Conservation (phyloP, 2,888 invertebrate species). For the Hyposoter dolosus region DNA sequence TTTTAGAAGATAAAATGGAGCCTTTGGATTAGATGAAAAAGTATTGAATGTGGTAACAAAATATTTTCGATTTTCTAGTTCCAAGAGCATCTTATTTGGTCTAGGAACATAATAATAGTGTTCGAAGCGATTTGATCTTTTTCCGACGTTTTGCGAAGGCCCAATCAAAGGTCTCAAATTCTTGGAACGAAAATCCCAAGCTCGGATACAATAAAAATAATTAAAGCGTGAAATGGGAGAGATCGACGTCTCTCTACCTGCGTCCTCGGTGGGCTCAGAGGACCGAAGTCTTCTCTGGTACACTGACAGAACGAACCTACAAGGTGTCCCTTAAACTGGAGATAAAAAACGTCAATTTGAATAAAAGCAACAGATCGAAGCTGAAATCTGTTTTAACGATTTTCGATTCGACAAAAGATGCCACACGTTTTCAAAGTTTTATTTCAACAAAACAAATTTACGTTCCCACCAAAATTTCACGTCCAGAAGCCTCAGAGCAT, state of each 20-base stretch:
- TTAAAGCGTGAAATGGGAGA: conserved; percentile 29
- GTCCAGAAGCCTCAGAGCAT: not conserved
- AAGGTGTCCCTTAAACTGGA: not conserved
- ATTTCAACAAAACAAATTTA: not conserved
- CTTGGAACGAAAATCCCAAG: conserved; percentile 6
- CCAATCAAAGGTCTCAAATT: conserved; percentile 8
- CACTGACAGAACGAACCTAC: not conserved
- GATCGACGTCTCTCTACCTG: conserved; percentile 42
- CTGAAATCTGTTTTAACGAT: not conserved
- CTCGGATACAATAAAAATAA: conserved; percentile 33
- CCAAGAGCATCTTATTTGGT: not conserved
- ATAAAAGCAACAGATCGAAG: not conserved
- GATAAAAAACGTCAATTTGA: not conserved
- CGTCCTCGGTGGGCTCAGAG: not conserved
- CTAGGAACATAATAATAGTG: conserved; percentile 1
- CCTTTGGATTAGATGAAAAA: not conserved
- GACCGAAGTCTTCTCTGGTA: not conserved
- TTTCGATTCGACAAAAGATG: not conserved
- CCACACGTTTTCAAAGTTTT: not conserved
- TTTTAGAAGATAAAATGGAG: not conserved
- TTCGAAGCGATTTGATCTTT: not conserved
- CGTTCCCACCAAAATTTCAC: not conserved
- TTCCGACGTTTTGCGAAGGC: conserved; percentile 15
- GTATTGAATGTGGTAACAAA: not conserved
- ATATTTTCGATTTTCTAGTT: conserved; percentile 13